These are phyloP conservation scores for Hypomecis atomaria DNA, from an alignment of 2,888 invertebrate species.

Conservation along the genomic window DNA sequence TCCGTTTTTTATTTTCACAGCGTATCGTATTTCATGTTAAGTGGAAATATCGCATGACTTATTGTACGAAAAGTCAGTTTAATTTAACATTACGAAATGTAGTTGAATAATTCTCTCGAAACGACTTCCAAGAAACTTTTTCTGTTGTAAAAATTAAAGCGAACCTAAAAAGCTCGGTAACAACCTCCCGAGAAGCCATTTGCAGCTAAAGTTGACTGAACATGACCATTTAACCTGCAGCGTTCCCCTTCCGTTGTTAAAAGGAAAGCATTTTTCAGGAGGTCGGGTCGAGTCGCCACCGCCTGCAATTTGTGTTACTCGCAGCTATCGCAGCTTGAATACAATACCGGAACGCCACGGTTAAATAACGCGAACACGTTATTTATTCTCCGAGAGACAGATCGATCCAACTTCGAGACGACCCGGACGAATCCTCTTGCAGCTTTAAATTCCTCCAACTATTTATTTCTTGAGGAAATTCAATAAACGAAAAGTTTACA, in stretches of 20 bases:
- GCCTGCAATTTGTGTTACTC: conserved; percentile 69
- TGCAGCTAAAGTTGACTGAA: conserved; percentile 65
- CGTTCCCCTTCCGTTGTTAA: conserved; percentile 61
- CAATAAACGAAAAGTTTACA: conserved; percentile 37
- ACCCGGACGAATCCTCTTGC: conserved; percentile 32
- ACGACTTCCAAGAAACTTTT: conserved; percentile 30
- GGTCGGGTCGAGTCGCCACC: conserved; percentile 49
- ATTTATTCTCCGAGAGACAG: conserved; percentile 61
- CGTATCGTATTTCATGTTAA: conserved; percentile 13
- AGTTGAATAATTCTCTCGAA: conserved; percentile 18
- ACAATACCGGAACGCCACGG: conserved; percentile 63
- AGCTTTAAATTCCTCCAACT: conserved; percentile 31
- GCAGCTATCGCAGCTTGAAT: conserved; percentile 55
- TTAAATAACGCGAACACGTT: conserved; percentile 67
- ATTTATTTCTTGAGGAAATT: conserved; percentile 32
- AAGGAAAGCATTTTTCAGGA: conserved; percentile 69
- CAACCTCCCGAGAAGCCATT: conserved; percentile 50
- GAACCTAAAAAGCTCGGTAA: conserved; percentile 35
- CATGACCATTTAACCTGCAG: conserved; percentile 68
- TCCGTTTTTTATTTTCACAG: conserved; percentile 4
- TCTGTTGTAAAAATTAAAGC: conserved; percentile 34
- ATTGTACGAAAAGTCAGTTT: conserved; percentile 7
- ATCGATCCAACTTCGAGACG: conserved; percentile 59
- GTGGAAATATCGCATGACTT: conserved; percentile 9
- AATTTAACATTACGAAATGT: conserved; percentile 11